Conservation (phyloP, 2,113 vertebrate species). For the Pomatostomus ruficeps region DNA sequence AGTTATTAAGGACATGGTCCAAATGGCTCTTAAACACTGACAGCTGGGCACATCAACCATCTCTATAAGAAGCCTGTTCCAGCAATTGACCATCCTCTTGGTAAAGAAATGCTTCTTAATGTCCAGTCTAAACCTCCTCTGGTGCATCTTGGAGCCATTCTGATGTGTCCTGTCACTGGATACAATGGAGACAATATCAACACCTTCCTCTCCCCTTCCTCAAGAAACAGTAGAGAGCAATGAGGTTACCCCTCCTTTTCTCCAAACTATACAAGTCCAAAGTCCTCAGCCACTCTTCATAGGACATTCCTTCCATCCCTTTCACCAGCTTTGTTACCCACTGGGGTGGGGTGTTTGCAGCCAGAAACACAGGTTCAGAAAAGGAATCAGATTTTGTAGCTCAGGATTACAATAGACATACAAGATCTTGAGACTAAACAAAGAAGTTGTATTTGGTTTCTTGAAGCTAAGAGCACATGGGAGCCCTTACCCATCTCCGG, state of each 20-base stretch:
- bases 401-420: background rate
- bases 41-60: background rate
- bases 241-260: background rate
- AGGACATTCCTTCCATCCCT: background rate
- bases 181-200: background rate
- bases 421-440: background rate
- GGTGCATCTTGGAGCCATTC: background rate
- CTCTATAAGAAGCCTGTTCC: background rate
- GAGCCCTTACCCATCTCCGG: background rate
- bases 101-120: background rate
- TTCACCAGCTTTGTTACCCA: background rate
- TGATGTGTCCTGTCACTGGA: accelerated
- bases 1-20: background rate
- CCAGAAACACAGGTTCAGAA: background rate
- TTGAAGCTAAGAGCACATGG: background rate
- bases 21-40: background rate
- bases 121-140: background rate
- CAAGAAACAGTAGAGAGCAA: background rate
- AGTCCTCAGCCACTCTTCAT: background rate
- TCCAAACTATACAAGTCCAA: background rate
- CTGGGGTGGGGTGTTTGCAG: background rate
- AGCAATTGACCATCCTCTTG: background rate
- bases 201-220: background rate
- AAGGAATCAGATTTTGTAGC: background rate
- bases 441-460: background rate